Percentiles rank a stretch among this genome's conserved stretches.
Conservation (phyloP, 2,888 invertebrate genomes). For the Chorisops tibialis region DNA sequence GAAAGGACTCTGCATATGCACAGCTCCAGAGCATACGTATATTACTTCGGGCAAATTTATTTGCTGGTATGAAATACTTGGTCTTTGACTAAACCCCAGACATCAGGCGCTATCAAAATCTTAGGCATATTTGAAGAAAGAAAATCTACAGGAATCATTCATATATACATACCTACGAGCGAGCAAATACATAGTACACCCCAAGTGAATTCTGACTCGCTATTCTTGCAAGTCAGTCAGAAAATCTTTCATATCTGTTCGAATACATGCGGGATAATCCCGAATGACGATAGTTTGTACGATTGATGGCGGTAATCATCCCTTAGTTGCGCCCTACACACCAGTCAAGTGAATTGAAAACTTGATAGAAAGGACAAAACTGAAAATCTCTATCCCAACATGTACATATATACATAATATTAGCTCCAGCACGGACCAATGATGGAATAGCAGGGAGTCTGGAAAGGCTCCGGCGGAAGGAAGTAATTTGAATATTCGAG, state of each 20-base stretch:
- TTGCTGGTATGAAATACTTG: slow-evolving; percentile 2
- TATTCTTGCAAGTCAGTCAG: too few species aligned
- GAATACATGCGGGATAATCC: too few species aligned
- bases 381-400: too few species aligned
- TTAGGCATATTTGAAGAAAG: background rate
- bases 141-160: background rate
- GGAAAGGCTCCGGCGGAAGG: slow-evolving; percentile 21
- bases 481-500: slow-evolving; percentile 30
- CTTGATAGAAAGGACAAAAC: too few species aligned
- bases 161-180: background rate
- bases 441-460: slow-evolving; percentile 8
- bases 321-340: too few species aligned
- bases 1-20: background rate
- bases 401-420: background rate
- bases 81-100: background rate
- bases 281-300: too few species aligned
- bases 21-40: background rate
- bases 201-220: background rate
- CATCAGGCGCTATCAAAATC: background rate
- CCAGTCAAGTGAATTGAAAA: too few species aligned
- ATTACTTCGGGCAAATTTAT: slow-evolving; percentile 9
- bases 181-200: background rate
- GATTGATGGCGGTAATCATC: too few species aligned
- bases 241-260: too few species aligned
- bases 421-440: background rate